These are phyloP conservation scores for Cichladusa arquata DNA, from an alignment of 2,113 vertebrate genomes.

Conservation along the genomic window DNA sequence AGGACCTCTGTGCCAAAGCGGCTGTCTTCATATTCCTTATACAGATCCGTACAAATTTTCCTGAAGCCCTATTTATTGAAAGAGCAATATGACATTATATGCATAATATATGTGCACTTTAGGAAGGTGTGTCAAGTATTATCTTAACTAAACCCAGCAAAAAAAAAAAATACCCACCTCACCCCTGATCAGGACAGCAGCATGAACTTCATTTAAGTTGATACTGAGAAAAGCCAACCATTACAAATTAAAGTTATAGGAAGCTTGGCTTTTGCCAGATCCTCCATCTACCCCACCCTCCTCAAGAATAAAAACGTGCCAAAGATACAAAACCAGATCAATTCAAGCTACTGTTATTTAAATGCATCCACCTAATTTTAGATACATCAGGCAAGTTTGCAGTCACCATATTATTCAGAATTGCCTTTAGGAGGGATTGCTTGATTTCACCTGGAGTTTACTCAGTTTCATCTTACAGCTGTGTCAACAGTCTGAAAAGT, in stretches of 20 bases:
- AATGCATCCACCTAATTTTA: background rate
- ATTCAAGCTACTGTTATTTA: background rate
- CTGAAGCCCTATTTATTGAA: constrained; percentile 32
- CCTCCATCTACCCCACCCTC: background rate
- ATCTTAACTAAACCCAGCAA: background rate
- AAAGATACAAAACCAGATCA: background rate
- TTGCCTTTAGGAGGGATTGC: background rate
- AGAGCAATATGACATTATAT: background rate
- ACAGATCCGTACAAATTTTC: constrained; percentile 39
- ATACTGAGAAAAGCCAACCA: background rate
- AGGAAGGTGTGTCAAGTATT: background rate
- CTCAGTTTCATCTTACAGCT: background rate
- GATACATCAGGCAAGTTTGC: background rate
- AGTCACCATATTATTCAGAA: background rate
- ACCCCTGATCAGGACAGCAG: fast-evolving
- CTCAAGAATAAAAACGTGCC: background rate
- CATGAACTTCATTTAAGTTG: background rate
- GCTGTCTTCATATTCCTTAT: constrained; percentile 59
- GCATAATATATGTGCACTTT: background rate
- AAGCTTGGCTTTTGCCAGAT: background rate
- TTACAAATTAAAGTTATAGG: background rate
- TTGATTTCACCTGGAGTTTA: background rate
- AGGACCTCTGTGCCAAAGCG: constrained; percentile 57
- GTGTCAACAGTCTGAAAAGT: background rate
- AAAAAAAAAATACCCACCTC: background rate